These are phyloP conservation scores for Eupithecia exiguata DNA, from an alignment of 2,888 invertebrate genomes.

Conservation along the genomic window DNA sequence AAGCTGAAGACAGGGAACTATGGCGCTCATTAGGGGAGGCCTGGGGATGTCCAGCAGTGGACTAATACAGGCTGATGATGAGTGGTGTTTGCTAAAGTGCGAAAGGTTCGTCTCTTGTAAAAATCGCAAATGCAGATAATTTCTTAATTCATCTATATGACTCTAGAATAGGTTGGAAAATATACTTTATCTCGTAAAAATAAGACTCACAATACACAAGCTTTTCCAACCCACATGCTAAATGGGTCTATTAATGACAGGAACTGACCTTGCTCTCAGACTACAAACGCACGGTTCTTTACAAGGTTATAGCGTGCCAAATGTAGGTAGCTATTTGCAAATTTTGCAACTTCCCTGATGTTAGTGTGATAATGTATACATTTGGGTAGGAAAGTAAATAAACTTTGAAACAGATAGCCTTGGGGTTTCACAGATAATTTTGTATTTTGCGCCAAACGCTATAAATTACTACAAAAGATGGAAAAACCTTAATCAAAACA, in stretches of 20 bases:
- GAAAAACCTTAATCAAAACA: too few relatives aligned
- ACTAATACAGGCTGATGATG: too few relatives aligned
- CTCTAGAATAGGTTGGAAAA: neutral
- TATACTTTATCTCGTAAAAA: neutral
- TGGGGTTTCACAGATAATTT: too few relatives aligned
- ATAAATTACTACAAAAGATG: too few relatives aligned
- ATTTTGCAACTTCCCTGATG: constrained; percentile 2
- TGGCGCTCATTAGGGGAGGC: too few relatives aligned
- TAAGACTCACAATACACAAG: constrained; percentile 4
- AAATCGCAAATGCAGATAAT: neutral
- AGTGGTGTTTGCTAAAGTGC: too few relatives aligned
- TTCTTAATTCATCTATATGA: neutral
- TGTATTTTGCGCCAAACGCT: too few relatives aligned
- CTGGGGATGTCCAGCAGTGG: too few relatives aligned
- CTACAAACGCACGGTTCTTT: constrained; percentile 26
- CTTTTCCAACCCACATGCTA: constrained; percentile 15
- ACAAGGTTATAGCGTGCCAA: constrained; percentile 32
- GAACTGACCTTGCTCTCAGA: constrained; percentile 29
- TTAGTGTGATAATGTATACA: neutral
- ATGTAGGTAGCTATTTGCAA: constrained; percentile 26
- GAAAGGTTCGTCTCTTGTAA: too few relatives aligned
- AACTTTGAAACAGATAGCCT: neutral
- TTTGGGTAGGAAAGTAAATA: neutral
- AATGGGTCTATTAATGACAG: constrained; percentile 36
- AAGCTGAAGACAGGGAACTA: too few relatives aligned